These are phyloP conservation scores for Athalia circularis DNA, from an alignment of 2,888 invertebrate species.

Conservation along the genomic window DNA sequence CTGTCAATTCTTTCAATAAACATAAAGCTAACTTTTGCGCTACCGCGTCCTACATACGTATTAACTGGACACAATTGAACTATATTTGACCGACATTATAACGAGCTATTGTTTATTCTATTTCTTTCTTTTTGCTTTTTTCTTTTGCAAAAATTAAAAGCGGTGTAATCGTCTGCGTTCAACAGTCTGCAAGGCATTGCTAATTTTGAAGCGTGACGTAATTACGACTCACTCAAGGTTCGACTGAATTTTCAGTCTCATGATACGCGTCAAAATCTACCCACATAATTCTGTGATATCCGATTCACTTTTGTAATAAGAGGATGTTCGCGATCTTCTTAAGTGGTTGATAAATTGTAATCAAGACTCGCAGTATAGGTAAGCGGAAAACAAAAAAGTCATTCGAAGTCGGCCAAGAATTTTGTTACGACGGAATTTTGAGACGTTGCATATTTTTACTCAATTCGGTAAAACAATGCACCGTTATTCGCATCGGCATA, in stretches of 20 bases:
- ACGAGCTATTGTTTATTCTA: no score
- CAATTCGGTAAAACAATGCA: not conserved
- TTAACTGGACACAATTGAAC: no score
- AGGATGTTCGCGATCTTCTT: not conserved
- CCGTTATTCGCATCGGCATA: not conserved
- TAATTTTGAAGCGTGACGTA: slow-evolving; percentile 32
- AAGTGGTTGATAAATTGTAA: slow-evolving; percentile 18
- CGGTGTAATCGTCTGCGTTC: not conserved
- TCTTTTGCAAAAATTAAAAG: not conserved
- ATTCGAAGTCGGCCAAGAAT: no score
- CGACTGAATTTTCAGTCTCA: not conserved
- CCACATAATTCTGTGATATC: not conserved
- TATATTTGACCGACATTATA: no score
- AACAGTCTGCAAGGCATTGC: slow-evolving; percentile 15
- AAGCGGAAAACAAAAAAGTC: not conserved
- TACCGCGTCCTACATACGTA: no score
- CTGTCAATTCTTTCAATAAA: no score
- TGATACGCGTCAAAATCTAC: not conserved
- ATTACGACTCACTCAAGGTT: not conserved
- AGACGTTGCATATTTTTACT: not conserved
- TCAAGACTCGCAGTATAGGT: not conserved
- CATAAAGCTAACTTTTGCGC: no score
- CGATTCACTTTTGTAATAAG: no score
- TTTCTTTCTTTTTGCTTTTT: not conserved
- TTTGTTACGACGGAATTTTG: no score